Conservation (phyloP, 2,113 vertebrate species). For the Dinomys branickii region DNA sequence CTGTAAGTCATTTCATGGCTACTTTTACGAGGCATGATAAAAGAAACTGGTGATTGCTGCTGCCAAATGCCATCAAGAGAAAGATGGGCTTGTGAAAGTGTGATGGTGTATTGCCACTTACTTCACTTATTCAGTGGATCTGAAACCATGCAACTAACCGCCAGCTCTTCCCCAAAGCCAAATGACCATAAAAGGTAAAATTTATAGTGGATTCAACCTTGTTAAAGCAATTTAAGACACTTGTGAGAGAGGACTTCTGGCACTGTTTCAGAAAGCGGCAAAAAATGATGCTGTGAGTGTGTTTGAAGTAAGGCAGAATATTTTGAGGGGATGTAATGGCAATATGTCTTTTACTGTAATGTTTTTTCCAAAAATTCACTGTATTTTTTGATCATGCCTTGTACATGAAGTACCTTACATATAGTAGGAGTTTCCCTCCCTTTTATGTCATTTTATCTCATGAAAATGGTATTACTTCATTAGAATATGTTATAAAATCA, state of each 20-base stretch:
- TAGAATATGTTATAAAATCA: background rate
- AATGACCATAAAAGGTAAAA: background rate
- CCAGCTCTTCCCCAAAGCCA: background rate
- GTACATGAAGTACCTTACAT: background rate
- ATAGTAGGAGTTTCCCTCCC: background rate
- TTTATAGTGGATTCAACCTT: background rate
- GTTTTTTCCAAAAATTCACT: background rate
- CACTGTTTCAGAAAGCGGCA: background rate
- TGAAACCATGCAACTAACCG: background rate
- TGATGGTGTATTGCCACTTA: too few relatives aligned
- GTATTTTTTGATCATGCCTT: background rate
- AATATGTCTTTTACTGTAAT: background rate
- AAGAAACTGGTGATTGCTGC: background rate
- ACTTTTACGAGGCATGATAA: background rate
- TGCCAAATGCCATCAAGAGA: background rate
- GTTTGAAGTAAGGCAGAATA: background rate
- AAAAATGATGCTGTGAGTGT: background rate
- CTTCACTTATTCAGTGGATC: background rate
- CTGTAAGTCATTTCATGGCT: background rate
- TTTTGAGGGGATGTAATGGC: background rate
- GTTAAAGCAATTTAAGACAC: background rate
- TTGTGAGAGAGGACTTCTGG: background rate
- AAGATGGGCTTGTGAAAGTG: background rate
- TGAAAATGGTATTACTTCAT: background rate
- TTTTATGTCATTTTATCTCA: background rate